Conservation (phyloP, 1,140 invertebrate genomes). For the Drosophila pruinosa region DNA sequence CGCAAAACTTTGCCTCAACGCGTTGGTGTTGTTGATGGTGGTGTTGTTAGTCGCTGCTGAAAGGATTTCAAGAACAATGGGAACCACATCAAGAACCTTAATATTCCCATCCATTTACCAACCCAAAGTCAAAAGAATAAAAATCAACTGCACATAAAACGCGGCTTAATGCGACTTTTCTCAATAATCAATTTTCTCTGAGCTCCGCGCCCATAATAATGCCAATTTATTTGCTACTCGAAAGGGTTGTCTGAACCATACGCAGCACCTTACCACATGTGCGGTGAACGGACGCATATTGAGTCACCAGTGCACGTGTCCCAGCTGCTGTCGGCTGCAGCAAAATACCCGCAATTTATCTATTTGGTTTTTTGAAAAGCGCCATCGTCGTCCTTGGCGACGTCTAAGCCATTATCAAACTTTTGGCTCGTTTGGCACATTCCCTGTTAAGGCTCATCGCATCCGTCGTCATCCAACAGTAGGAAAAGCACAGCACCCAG, state of each 20-base stretch:
- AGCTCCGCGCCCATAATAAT: conserved; percentile 65
- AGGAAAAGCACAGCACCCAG: not conserved
- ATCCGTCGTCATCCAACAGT: not conserved
- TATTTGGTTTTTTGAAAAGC: conserved; percentile 67
- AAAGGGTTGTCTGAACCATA: conserved; percentile 43
- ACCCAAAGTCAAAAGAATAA: conserved; percentile 5
- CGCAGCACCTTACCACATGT: conserved; percentile 6
- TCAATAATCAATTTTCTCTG: conserved; percentile 78
- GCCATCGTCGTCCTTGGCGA: not conserved
- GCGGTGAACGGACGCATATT: not conserved
- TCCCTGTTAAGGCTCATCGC: not conserved
- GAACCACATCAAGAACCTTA: conserved; percentile 65
- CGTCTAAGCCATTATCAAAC: not conserved
- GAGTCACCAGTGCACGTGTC: conserved; percentile 38
- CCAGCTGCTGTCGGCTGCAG: not conserved
- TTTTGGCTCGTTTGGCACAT: conserved; percentile 11
- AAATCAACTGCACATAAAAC: conserved; percentile 64
- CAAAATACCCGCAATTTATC: conserved; percentile 71
- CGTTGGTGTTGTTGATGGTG: no score
- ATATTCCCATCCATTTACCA: conserved; percentile 34
- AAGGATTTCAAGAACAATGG: conserved; percentile 59
- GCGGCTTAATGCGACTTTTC: conserved; percentile 64
- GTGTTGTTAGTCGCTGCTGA: not conserved
- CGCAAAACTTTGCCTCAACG: conserved; percentile 1
- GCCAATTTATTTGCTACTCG: conserved; percentile 66